Base-by-base conservation (phyloP, 2,888 invertebrate genomes). In the Scaptodrosophila latifasciaeformis region DNA sequence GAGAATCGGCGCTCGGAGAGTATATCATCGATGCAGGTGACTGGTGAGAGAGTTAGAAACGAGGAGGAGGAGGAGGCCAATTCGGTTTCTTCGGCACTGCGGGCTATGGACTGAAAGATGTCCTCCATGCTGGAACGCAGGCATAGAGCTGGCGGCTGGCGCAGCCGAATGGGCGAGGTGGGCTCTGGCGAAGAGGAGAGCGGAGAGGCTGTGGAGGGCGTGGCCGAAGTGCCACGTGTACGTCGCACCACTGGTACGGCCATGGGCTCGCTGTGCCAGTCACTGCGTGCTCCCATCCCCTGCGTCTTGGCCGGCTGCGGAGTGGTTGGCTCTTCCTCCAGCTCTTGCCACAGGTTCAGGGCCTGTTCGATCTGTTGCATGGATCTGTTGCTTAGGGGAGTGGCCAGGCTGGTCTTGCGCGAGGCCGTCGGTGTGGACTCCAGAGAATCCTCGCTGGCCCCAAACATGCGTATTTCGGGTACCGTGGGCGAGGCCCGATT, bases 1-100 rank as follows among this genome's bases (percentile, higher is more conserved):
- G 86, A 86, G 54, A 86, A 77, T 2, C 86, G 60, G 0, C 86
- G 81, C 58, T 86, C 83, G 6, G 82, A 82, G 37, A 86, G 75
- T 49, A 86, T 86, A 19, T 86, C 86, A 54, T 86, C 86, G 54
- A 86, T 83, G 44, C 84, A 79, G 61, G 84, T 84, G 31, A 85
- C 82, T 13, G 85, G 85, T 37, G 81, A 67, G 2, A 79, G 63
- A 6, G 76, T 67, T 51, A 66, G 70, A 2, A 65, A 49, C 17
- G 62, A 59, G 24, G 65, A 49, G n/a, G n/a, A n/a, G n/a, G n/a
- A n/a, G n/a, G n/a, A n/a, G n/a, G n/a, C n/a, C n/a, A n/a, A n/a
- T n/a, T n/a, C n/a, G n/a, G n/a, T n/a, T 21, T 77, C 68, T 57
- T 84, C 84, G 2, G 83, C 84, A 52, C 70, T 83, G 42, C 80